phyloP scores from a whole-genome alignment of 2,797 vertebrate genomes.

The Cacajao melanocephalus region DNA sequence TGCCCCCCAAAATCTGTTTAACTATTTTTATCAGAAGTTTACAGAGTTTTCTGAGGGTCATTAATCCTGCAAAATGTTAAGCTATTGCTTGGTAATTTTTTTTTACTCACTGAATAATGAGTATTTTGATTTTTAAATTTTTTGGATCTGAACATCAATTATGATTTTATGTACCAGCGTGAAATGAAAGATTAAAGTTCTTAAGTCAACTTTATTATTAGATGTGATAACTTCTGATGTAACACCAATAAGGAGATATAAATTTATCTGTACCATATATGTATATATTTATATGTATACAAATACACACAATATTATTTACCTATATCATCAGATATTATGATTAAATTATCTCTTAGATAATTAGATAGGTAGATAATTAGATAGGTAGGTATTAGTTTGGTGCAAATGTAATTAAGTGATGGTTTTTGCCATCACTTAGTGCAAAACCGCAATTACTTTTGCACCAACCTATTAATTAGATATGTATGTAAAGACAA shows the following conservation, averaged over 20 bases:
- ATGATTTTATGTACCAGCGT: not conserved
- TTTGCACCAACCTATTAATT: not conserved
- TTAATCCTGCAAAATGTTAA: not conserved
- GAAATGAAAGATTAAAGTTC: not conserved
- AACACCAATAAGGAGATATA: not conserved
- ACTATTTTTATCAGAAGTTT: constrained; percentile 5
- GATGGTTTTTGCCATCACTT: not conserved
- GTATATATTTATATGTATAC: not conserved
- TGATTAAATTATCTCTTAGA: not conserved
- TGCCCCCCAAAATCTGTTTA: not conserved
- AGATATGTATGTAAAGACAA: not conserved
- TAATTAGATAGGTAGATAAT: not conserved
- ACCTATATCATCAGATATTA: not conserved
- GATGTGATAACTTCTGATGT: not conserved
- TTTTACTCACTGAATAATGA: not conserved
- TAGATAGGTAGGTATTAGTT: not conserved
- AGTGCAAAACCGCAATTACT: not conserved
- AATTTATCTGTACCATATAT: not conserved
- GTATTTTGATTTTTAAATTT: not conserved
- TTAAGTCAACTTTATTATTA: not conserved
- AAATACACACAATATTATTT: not conserved
- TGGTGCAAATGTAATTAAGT: not conserved
- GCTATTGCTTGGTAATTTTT: not conserved
- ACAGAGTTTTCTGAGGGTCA: not conserved
- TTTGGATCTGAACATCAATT: not conserved